These are phyloP conservation scores for Datnioides undecimradiatus DNA, from an alignment of 2,113 vertebrate genomes.

Conservation along the genomic window DNA sequence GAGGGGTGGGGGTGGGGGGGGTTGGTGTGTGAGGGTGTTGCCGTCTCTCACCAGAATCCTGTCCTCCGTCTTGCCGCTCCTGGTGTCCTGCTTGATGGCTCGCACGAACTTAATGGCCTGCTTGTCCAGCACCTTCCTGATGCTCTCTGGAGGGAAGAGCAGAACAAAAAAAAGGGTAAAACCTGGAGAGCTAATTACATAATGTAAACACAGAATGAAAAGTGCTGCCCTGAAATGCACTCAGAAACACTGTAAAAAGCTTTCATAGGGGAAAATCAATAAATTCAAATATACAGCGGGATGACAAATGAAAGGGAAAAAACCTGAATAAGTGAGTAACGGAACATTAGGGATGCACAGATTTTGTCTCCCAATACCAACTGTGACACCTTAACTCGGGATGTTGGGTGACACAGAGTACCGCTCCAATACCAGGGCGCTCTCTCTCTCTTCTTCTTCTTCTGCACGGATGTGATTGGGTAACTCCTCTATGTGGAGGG, in stretches of 20 bases:
- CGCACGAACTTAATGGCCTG: slow-evolving; percentile 83
- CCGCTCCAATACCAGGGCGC: neutral
- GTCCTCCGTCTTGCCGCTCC: slow-evolving; percentile 83
- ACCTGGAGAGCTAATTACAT: slow-evolving; percentile 30
- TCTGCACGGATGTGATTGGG: neutral
- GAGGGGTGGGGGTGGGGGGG: neutral
- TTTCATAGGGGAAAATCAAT: slow-evolving; percentile 36
- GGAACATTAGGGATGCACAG: neutral
- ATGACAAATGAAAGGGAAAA: slow-evolving; percentile 25
- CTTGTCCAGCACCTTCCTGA: slow-evolving; percentile 85
- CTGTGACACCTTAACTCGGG: neutral
- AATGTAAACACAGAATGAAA: slow-evolving; percentile 48
- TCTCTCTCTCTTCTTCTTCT: neutral
- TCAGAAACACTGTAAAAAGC: slow-evolving; percentile 39
- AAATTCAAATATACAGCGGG: slow-evolving; percentile 13
- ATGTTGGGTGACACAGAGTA: neutral
- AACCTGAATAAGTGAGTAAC: slow-evolving; percentile 1
- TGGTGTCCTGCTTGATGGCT: slow-evolving; percentile 83
- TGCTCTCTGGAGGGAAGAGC: slow-evolving; percentile 79
- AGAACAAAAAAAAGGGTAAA: slow-evolving; percentile 6
- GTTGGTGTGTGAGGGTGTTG: neutral
- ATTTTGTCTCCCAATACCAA: neutral
- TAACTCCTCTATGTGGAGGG: neutral
- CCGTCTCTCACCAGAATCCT: slow-evolving; percentile 81
- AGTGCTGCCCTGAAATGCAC: slow-evolving; percentile 17